Conservation (phyloP, 2,888 invertebrate genomes). For the Drosophila rubida region DNA sequence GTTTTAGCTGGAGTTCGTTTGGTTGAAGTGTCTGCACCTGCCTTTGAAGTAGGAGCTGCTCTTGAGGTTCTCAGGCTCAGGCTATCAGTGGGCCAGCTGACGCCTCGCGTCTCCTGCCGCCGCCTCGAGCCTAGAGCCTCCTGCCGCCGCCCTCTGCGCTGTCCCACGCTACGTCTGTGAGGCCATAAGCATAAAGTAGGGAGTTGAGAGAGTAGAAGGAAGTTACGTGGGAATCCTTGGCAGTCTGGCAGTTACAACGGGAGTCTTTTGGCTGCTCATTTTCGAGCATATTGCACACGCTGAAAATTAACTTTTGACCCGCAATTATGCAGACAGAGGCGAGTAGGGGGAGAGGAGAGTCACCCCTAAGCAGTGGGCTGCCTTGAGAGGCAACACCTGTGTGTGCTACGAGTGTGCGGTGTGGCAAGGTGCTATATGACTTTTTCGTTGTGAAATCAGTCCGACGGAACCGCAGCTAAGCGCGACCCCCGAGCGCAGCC, state of each 20-base stretch:
- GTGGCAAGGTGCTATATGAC: conserved; percentile 79
- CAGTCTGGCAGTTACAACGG: too few species aligned
- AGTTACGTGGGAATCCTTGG: conserved; percentile 71
- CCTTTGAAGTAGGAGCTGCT: not conserved
- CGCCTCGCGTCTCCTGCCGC: conserved; percentile 25
- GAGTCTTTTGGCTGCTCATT: not conserved
- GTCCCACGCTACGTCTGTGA: conserved; percentile 40
- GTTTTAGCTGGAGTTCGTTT: not conserved
- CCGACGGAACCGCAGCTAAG: conserved; percentile 72
- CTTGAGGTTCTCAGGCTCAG: conserved; percentile 39
- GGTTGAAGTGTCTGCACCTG: not conserved
- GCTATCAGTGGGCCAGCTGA: conserved; percentile 46
- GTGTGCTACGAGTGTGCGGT: conserved; percentile 7
- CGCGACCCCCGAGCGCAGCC: conserved; percentile 35
- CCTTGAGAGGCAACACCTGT: conserved; percentile 81
- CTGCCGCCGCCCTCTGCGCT: not conserved
- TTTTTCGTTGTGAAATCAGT: conserved; percentile 75
- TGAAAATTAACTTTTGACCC: conserved; percentile 77
- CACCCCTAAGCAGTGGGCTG: conserved; percentile 46
- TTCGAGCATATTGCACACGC: conserved; percentile 66
- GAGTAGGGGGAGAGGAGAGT: conserved; percentile 19
- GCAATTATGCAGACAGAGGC: conserved; percentile 58
- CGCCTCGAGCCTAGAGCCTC: not conserved
- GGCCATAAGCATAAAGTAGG: too few species aligned
- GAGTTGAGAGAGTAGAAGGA: conserved; percentile 13